phyloP scores from a whole-genome alignment of 2,888 invertebrate species.

The Amphipyra berbera region DNA sequence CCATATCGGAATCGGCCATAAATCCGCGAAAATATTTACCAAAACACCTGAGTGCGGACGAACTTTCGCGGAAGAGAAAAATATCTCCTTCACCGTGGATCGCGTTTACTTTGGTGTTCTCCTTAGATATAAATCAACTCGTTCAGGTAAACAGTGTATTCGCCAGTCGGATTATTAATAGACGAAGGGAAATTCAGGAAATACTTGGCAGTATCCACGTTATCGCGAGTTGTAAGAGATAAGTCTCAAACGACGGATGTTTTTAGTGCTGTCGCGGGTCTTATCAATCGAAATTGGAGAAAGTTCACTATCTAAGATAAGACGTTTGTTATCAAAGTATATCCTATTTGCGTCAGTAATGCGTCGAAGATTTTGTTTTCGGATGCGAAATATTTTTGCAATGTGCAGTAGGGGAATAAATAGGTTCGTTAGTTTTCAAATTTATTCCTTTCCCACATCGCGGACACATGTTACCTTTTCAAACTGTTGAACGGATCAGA shows the following conservation, averaged over 20 bases:
- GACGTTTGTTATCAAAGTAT: neutral
- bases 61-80: slow-evolving; percentile 17
- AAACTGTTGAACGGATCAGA: too few relatives aligned
- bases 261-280: slow-evolving; percentile 20
- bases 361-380: neutral
- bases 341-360: slow-evolving; percentile 2
- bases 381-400: too few relatives aligned
- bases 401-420: too few relatives aligned
- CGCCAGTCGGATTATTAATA: slow-evolving; percentile 39
- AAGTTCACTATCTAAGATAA: slow-evolving; percentile 32
- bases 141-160: slow-evolving; percentile 49
- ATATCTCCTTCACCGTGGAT: slow-evolving; percentile 22
- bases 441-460: too few relatives aligned
- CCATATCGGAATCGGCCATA: too few relatives aligned
- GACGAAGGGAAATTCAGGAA: slow-evolving; percentile 37
- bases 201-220: slow-evolving; percentile 22
- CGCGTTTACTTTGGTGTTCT: slow-evolving; percentile 25
- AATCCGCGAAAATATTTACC: slow-evolving; percentile 31
- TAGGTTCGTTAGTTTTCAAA: too few relatives aligned
- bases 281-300: slow-evolving; percentile 39
- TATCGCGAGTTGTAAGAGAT: slow-evolving; percentile 32
- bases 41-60: slow-evolving; percentile 8
- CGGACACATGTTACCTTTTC: too few relatives aligned
- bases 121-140: slow-evolving; percentile 30
- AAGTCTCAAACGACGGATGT: slow-evolving; percentile 42